A percentile compares a stretch with the other conserved stretches of the same genome.
phyloP scores from a whole-genome alignment of 2,797 vertebrate genomes.

The Acridotheres tristis region DNA sequence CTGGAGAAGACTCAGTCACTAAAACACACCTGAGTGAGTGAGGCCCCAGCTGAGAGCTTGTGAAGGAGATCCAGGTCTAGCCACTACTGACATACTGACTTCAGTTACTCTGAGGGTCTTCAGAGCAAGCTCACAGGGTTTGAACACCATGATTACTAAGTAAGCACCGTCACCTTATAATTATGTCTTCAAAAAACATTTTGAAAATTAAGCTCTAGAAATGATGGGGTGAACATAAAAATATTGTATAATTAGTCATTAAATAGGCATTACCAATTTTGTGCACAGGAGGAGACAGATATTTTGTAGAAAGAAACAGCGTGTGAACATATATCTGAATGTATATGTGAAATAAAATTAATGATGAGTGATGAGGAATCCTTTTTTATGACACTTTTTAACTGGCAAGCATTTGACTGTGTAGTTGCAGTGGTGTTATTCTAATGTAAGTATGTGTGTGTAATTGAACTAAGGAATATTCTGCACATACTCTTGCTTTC shows the following conservation, averaged over 20 bases:
- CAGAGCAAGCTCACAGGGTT: background rate
- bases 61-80: background rate
- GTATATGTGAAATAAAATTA: background rate
- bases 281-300: background rate
- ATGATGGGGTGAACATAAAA: background rate
- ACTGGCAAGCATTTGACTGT: background rate
- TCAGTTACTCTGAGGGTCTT: background rate
- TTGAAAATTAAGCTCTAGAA: background rate
- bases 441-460: background rate
- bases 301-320: background rate
- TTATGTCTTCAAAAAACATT: background rate
- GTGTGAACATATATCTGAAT: background rate
- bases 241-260: background rate
- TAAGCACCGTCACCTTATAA: background rate
- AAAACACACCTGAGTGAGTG: background rate
- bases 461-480: background rate
- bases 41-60: background rate
- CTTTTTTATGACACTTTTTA: background rate
- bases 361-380: background rate
- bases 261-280: background rate
- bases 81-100: fast-evolving
- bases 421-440: background rate
- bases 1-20: background rate
- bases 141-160: background rate
- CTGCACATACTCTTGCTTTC: background rate